Evolutionary conservation across 2,797 vertebrate species (phyloP).

Genomic region (Pogoniulus pusillus): DNA sequence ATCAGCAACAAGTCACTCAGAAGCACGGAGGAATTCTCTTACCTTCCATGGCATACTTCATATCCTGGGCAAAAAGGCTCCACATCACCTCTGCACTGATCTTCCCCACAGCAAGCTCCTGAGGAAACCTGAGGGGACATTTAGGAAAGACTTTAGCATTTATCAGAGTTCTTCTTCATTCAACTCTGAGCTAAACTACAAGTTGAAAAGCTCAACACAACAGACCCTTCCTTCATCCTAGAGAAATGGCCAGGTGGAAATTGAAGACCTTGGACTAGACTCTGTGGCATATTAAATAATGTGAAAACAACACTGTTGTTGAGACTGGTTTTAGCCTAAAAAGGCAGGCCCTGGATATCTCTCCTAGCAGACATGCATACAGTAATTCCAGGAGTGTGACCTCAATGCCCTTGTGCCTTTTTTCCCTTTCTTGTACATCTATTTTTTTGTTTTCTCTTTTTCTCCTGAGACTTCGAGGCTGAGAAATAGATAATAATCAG

Average conservation of each 20-base stretch:
- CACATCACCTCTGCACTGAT: constrained; percentile 99
- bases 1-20: not conserved
- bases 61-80: constrained; percentile 98
- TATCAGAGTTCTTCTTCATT: not conserved
- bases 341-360: not conserved
- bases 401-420: not conserved
- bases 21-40: constrained; percentile 35
- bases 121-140: constrained; percentile 87
- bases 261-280: not conserved
- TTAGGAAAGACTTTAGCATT: not conserved
- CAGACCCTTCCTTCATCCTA: not conserved
- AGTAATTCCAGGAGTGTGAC: not conserved
- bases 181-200: not conserved
- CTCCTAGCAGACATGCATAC: not conserved
- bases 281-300: not conserved
- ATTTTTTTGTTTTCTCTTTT: not conserved
- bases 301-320: not conserved
- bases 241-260: not conserved
- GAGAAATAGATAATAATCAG: not conserved
- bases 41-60: constrained; percentile 99
- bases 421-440: not conserved
- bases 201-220: constrained; percentile 13
- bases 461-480: not conserved
- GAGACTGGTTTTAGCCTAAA: not conserved
- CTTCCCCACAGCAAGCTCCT: constrained; percentile 96